Evolutionary conservation across 2,113 vertebrate genomes (phyloP), one percentile per base, ranked within the genome.

Genomic region (Leptobrachium leishanense): DNA sequence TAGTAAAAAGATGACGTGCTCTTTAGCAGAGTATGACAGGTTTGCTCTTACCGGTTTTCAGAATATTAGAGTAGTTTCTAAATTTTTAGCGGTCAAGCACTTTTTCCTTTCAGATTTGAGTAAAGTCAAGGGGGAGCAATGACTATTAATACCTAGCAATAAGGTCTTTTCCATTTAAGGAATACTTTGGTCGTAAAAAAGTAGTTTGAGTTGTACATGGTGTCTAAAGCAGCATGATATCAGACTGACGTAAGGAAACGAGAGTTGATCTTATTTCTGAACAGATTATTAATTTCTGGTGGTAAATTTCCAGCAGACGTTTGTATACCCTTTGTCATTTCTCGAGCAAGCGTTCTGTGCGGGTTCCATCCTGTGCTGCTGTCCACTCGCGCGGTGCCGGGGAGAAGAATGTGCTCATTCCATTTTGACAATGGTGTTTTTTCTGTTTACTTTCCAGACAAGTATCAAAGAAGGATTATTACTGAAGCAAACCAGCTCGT

Each of bases 401-500:
- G 74, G 55, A n/a, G 64, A 82, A 2, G 5, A 53, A 50, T 44
- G 0, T 82, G 64, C 75, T 83, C 82, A 82, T 69, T 42, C 7
- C 53, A 62, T 83, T 82, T 83, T 82, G 73, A 87, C 85, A 81
- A 81, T 74, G 44, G 42, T 74, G 41, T 42, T 11, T 72, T 76
- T 84, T 42, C 82, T 84, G 59, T 20, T 79, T 90, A 81, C 87
- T 86, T 81, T 84, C 13, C 89, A 99, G 98, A 97, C 96, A 40
- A 99, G 98, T 83, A 92, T 99, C 87, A 98, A 97, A 89, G 98
- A 99, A 83, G 98, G 98, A 75, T 86, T 98, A 81, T 88, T 99
- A 74, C 84, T 99, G 87, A 99, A 99, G 89, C 98, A 99, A 94
- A 99, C 98, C 75, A 99, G 97, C 84, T 99, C 98, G n/a, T 99